phyloP scores from a whole-genome alignment of 2,888 invertebrate genomes.

The Metalampra italica region DNA sequence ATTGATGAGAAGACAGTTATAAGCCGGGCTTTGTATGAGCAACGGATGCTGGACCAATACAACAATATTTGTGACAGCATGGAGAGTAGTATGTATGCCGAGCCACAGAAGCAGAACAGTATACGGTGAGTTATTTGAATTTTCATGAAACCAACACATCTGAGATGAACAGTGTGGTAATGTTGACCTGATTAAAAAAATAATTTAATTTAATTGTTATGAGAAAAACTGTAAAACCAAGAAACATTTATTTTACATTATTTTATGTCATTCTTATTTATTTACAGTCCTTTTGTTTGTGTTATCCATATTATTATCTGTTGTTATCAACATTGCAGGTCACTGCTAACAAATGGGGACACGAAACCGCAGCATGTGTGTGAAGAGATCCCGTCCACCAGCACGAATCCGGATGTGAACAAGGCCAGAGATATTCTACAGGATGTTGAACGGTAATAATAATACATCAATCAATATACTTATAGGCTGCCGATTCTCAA shows the following conservation, averaged over 20 bases:
- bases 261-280: no score
- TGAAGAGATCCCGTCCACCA: conserved; percentile 59
- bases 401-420: conserved; percentile 54
- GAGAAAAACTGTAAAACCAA: no score
- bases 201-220: no score
- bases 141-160: neutral
- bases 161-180: no score
- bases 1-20: conserved; percentile 60
- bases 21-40: conserved; percentile 50
- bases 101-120: conserved; percentile 55
- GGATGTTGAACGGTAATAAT: conserved; percentile 82
- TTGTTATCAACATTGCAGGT: conserved; percentile 31
- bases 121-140: conserved; percentile 47
- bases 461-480: no score
- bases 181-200: no score
- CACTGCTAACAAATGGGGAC: conserved; percentile 59
- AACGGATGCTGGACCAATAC: conserved; percentile 43
- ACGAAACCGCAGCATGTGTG: conserved; percentile 45
- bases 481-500: no score
- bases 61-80: conserved; percentile 53
- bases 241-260: no score
- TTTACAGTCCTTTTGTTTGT: no score
- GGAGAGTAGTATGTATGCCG: conserved; percentile 48
- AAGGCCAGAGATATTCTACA: conserved; percentile 81
- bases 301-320: no score